Conservation (phyloP, 2,888 invertebrate species). For the Ceratothoa steindachneri region DNA sequence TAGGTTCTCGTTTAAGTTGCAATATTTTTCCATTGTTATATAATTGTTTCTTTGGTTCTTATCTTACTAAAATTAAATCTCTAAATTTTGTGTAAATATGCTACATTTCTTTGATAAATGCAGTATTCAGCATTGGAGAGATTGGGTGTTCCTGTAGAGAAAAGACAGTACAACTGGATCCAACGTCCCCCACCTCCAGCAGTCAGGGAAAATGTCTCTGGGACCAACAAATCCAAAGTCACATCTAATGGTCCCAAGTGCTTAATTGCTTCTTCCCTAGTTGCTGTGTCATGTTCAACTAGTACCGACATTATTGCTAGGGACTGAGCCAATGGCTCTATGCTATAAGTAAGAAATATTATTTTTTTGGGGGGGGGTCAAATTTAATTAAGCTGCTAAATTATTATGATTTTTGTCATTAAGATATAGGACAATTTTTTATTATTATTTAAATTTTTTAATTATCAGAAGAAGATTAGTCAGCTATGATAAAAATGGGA, state of each 20-base stretch:
- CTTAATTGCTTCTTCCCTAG: not conserved
- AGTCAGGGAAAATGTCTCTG: not conserved
- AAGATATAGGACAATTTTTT: too few species aligned
- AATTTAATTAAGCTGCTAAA: too few species aligned
- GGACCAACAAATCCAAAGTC: not conserved
- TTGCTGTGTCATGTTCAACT: not conserved
- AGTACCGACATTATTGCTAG: not conserved
- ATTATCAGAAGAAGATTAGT: too few species aligned
- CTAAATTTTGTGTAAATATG: not conserved
- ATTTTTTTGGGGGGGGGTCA: too few species aligned
- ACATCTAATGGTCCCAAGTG: not conserved
- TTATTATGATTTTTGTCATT: too few species aligned
- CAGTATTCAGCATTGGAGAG: slow-evolving; percentile 51
- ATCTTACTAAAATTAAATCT: too few species aligned
- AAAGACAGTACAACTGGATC: slow-evolving; percentile 90
- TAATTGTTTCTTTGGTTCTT: too few species aligned
- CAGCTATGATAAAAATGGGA: too few species aligned
- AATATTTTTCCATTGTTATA: too few species aligned
- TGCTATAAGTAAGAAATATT: not conserved
- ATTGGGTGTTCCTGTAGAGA: slow-evolving; percentile 83
- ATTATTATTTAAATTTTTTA: too few species aligned
- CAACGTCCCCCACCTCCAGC: slow-evolving; percentile 83
- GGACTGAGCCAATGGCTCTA: not conserved
- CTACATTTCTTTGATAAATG: slow-evolving; percentile 5
- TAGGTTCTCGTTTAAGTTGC: too few species aligned